phyloP scores from a whole-genome alignment of 2,113 vertebrate species.

The Mionectes macconnelli region DNA sequence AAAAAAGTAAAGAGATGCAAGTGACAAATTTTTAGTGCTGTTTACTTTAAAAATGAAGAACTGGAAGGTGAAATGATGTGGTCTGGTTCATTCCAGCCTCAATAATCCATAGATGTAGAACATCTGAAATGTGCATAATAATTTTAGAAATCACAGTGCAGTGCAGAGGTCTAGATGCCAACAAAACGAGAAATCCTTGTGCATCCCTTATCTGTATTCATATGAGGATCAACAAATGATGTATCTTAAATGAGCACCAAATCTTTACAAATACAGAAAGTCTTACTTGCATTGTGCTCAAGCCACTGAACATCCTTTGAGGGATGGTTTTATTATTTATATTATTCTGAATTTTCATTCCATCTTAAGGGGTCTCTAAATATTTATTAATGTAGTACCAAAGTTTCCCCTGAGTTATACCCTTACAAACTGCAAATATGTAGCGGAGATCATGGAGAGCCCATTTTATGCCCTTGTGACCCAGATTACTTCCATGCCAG shows the following conservation, averaged over 20 bases:
- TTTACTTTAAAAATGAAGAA: not conserved
- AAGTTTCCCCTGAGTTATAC: not conserved
- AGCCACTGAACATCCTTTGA: not conserved
- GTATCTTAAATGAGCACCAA: not conserved
- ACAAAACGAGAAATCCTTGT: not conserved
- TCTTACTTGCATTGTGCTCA: not conserved
- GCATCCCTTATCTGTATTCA: not conserved
- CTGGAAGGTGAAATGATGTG: not conserved
- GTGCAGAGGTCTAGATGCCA: not conserved
- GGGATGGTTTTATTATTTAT: not conserved
- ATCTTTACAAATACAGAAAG: not conserved
- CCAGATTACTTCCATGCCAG: rapidly evolving
- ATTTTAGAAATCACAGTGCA: not conserved
- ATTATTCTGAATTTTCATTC: not conserved
- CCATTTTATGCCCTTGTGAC: not conserved
- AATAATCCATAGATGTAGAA: not conserved
- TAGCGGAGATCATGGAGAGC: not conserved
- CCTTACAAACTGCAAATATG: not conserved
- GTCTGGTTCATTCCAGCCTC: not conserved
- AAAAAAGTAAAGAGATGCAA: not conserved
- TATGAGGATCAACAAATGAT: not conserved
- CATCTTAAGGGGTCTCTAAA: not conserved
- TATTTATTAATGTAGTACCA: not conserved
- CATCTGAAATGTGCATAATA: not conserved
- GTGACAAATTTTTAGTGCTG: not conserved